Percentiles rank a stretch among this genome's conserved stretches.
Conservation (phyloP, 2,888 invertebrate species). For the Lacanobia oleracea region DNA sequence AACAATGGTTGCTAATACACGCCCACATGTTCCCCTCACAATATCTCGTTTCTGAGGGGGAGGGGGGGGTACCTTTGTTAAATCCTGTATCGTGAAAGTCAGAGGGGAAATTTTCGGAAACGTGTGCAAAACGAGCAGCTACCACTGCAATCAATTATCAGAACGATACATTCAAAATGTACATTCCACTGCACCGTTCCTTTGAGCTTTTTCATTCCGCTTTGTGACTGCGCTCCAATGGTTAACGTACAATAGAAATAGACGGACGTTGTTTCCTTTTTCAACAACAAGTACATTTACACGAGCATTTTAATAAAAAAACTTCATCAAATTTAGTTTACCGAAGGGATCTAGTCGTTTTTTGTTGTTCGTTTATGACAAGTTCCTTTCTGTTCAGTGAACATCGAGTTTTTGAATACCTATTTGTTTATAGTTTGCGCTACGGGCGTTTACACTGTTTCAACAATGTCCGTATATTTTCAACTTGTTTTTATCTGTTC, state of each 20-base stretch:
- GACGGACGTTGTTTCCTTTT: constrained; percentile 12
- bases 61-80: constrained; percentile 17
- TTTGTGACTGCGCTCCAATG: constrained; percentile 9
- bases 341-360: background rate
- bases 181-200: background rate
- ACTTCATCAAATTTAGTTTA: background rate
- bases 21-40: constrained; percentile 9
- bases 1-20: background rate
- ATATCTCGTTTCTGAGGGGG: background rate
- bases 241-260: constrained; percentile 25
- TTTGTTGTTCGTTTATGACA: background rate
- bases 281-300: background rate
- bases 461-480: background rate
- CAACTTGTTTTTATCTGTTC: background rate
- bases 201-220: constrained; percentile 5
- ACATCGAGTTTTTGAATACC: background rate
- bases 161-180: constrained; percentile 13
- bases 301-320: background rate
- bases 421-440: background rate
- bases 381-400: background rate
- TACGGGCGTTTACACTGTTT: background rate
- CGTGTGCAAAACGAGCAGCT: constrained; percentile 5
- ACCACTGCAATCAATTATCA: constrained; percentile 4
- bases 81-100: constrained; percentile 1
- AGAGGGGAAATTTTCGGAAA: constrained; percentile 19